Evolutionary conservation across 2,888 invertebrate genomes (phyloP), one percentile per base, ranked within the genome.

Genomic region (Malthinus flaveolus): DNA sequence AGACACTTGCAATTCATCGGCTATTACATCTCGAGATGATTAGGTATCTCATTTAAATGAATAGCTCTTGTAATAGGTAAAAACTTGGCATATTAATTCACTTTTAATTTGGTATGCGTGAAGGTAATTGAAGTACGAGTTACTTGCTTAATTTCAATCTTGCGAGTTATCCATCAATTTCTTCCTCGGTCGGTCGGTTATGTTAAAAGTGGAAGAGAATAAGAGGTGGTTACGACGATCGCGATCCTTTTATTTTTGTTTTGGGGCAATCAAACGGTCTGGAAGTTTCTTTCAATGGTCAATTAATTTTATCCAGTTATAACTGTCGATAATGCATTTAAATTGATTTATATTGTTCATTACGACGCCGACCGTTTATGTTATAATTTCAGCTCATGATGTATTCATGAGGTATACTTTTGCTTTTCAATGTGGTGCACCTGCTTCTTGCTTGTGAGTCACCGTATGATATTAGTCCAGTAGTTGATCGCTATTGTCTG

Each of bases 21-120:
- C 23, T 51, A 61, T 61, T 57, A 50, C 54, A 57, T 61, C 61
- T 53, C 50, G 50, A 57, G 57, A 54, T 61, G 56, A 53, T 60
- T 53, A 23, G 39, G 39, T 23, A 49, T 42, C 53, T 61, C 57
- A 57, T 54, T 57, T 61, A 48, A 57, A 61, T 61, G 61, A 52
- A 54, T 57, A 33, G 45, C 53, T 45, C 13, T 37, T 49, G 52
- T 39, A 53, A 48, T 37, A 45, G 49, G 45, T 49, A 11, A 34
- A 45, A 42, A 31, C 32, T 36, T 32, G 51, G 12, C 52, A 56
- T 52, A 45, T 51, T 56, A 54, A 42, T 55, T 36, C 50, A 51
- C 51, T 44, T 56, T 44, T 45, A 48, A 42, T 44, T 42, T 42
- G 13, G 13, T 42, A 9, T 42, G 15, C 15, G n/a, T 23, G 39